Evolutionary conservation across 2,113 vertebrate species (phyloP).

Genomic region (Macquaria ambigua): DNA sequence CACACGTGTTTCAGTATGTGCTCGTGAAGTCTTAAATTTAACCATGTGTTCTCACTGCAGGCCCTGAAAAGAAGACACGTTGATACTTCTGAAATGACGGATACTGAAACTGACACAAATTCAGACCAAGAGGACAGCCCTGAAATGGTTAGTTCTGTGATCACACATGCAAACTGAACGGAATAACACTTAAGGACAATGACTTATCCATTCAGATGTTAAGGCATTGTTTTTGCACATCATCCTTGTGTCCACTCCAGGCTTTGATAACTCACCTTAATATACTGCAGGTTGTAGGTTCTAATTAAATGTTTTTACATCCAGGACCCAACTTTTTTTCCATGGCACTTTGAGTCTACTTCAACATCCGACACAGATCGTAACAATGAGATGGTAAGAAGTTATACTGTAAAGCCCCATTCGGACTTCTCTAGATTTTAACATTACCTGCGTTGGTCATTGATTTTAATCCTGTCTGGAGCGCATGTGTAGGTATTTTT

Average conservation of each 20-base stretch:
- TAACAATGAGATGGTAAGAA: neutral
- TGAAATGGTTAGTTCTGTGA: neutral
- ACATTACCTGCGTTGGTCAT: neutral
- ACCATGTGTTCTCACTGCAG: neutral
- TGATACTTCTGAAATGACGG: neutral
- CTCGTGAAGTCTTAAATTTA: neutral
- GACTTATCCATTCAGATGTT: too few relatives aligned
- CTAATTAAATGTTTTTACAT: neutral
- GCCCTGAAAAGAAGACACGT: neutral
- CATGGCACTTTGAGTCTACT: neutral
- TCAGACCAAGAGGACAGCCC: neutral
- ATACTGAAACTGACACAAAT: neutral
- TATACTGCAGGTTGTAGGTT: neutral
- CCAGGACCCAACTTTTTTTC: neutral
- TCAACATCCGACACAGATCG: neutral
- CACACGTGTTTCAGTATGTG: neutral
- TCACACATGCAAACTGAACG: neutral
- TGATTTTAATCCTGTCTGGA: too few relatives aligned
- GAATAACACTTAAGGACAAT: neutral
- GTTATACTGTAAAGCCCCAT: neutral
- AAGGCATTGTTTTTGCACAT: neutral
- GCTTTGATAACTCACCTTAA: neutral
- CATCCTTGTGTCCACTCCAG: neutral
- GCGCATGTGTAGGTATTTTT: too few relatives aligned
- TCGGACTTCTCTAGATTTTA: neutral